phyloP scores from a whole-genome alignment of 1,140 invertebrate genomes.

The Apis dorsata region DNA sequence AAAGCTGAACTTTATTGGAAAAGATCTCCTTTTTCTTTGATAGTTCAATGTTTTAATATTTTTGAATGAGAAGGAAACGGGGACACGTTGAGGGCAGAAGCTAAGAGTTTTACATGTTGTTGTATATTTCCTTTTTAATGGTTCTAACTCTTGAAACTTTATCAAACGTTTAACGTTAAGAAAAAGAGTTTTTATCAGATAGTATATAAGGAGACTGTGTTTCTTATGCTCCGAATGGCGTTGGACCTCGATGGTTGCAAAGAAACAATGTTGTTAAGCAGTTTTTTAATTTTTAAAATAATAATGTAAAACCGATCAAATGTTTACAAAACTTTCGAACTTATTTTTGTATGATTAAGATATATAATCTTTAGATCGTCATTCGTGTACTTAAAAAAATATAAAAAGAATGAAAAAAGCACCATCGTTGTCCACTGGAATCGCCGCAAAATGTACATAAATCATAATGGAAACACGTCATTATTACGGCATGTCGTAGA shows the following conservation, averaged over 20 bases:
- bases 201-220: conserved; percentile 22
- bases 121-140: conserved; percentile 63
- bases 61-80: background rate
- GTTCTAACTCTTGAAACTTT: conserved; percentile 60
- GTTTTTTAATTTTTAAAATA: background rate
- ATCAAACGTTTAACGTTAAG: conserved; percentile 55
- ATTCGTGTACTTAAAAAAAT: conserved; percentile 20
- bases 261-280: background rate
- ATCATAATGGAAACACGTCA: conserved; percentile 36
- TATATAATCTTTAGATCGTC: background rate
- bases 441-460: conserved; percentile 45
- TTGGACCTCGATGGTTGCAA: conserved; percentile 45
- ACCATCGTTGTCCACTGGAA: conserved; percentile 33
- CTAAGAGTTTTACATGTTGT: conserved; percentile 64
- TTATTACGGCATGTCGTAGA: conserved; percentile 65
- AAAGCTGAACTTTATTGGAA: background rate
- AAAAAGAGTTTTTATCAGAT: conserved; percentile 52
- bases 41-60: conserved; percentile 15
- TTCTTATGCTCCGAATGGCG: conserved; percentile 11
- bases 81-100: conserved; percentile 29
- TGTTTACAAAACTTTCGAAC: background rate
- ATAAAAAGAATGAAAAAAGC: background rate
- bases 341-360: conserved; percentile 6
- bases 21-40: background rate
- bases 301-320: too few relatives aligned